Evolutionary conservation across 1,140 invertebrate species (phyloP), one percentile per base, ranked within the genome.

Genomic region (Caenorhabditis elegans): DNA sequence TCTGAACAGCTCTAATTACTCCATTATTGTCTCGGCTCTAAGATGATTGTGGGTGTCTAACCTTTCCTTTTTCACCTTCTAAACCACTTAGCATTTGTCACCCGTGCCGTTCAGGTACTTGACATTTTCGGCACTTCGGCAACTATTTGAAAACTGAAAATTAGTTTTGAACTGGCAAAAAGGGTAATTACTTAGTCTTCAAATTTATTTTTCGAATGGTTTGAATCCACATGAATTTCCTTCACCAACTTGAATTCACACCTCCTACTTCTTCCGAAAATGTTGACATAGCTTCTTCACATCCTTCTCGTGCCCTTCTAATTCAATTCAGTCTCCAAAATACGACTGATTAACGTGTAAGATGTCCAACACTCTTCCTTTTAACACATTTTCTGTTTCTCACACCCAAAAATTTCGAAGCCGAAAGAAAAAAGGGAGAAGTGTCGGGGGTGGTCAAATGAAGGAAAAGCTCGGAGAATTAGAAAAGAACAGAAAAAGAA

Each of bases 1-100:
- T n/a, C n/a, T n/a, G n/a, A n/a, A 70, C 60, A 70, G 34, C 60
- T 70, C 60, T 70, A 70, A 70, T 70, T 70, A 70, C 34, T 70
- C 34, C 22, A n/a, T 53, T n/a, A 17, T 8, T 48, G 11, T 17
- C 13, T 48, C 3, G 3, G 13, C n/a, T n/a, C n/a, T 24, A 53
- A 26, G 49, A 22, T 53, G n/a, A 3, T 53, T 6, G 47, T 15
- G n/a, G 10, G 3, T 19, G 10, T 49, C 47, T 49, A n/a, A n/a
- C 47, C n/a, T n/a, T 49, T 11, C 19, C 19, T 55, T 28, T 11
- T 36, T 65, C 55, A 34, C n/a, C 17, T 36, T 65, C 19, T 34
- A 70, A 70, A 70, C 60, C 60, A 70, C 60, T 70, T 70, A 70
- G 34, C 60, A 39, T 70, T 70, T 39, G 60, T 70, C 60, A 70